These are phyloP conservation scores for Pristis pectinata DNA, from an alignment of 2,797 vertebrate species.

Conservation along the genomic window DNA sequence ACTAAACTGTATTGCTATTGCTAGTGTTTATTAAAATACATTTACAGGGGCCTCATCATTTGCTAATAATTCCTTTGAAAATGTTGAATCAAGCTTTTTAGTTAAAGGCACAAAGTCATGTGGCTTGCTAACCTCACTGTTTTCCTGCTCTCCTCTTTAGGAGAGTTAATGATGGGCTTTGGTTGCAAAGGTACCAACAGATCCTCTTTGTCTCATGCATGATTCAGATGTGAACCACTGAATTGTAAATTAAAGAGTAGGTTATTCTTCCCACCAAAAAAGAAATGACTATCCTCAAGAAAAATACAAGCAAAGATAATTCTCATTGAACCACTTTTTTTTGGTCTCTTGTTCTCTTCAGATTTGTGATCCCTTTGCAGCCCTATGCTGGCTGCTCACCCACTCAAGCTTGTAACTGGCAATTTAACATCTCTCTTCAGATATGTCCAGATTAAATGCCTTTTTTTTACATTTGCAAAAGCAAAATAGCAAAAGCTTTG, in stretches of 20 bases:
- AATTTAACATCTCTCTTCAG: background rate
- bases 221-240: background rate
- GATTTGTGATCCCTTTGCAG: background rate
- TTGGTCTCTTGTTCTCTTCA: background rate
- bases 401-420: background rate
- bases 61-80: background rate
- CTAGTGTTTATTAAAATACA: background rate
- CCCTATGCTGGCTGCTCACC: too few relatives aligned
- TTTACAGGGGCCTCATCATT: background rate
- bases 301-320: background rate
- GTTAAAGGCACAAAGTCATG: background rate
- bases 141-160: background rate
- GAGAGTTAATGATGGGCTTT: background rate
- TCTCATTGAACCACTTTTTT: background rate
- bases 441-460: background rate
- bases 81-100: background rate
- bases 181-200: background rate
- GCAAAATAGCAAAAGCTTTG: background rate
- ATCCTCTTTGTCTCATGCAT: background rate
- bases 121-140: background rate
- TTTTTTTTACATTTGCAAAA: background rate
- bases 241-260: background rate
- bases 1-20: conserved; percentile 3
- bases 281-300: background rate
- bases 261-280: background rate